Base-by-base conservation (phyloP, 2,113 vertebrate species). In the Hypanus sabinus region DNA sequence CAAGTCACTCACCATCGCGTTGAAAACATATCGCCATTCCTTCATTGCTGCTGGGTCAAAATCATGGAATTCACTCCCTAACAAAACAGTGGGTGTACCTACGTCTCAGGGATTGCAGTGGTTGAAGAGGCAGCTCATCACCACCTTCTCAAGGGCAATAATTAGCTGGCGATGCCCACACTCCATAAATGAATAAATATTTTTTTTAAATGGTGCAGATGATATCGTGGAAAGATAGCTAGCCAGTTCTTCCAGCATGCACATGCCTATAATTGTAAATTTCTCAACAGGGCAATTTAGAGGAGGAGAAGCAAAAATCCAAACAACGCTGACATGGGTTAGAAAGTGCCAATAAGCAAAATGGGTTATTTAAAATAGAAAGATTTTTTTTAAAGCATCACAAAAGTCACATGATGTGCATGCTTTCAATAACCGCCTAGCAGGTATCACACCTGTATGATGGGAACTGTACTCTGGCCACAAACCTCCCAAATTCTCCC, bases 401-500 rank as follows among this genome's bases (percentile, higher is more conserved):
- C 95, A 5, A 94, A 93, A 94, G 73, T 94, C 62, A 93, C n/a
- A 87, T 80, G 55, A 94, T 95, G 97, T 97, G 97, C 98, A 98
- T 98, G 98, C 97, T 96, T 95, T 96, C 94, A 96, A 96, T 95
- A 97, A 97, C 97, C 96, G 97, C 96, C 97, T 96, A 97, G 97
- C 94, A 93, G 96, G 95, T 97, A 95, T 97, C 98, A 98, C 97
- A 98, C 98, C 98, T 98, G 98, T 95, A 95, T 97, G 96, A 94
- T 97, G 96, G 95, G 98, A 96, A 98, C 96, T 96, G 97, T 97
- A 98, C 97, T 98, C 97, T 95, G 98, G 98, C 98, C 98, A 98
- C 98, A 98, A 98, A 98, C 98, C 98, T 98, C 98, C 98, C 98
- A 98, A 98, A 95, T 98, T 98, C 96, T 98, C 98, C 94, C 98